Evolutionary conservation across 2,888 invertebrate genomes (phyloP), one percentile per base, ranked within the genome.

Genomic region (Euspilapteryx auroguttella): DNA sequence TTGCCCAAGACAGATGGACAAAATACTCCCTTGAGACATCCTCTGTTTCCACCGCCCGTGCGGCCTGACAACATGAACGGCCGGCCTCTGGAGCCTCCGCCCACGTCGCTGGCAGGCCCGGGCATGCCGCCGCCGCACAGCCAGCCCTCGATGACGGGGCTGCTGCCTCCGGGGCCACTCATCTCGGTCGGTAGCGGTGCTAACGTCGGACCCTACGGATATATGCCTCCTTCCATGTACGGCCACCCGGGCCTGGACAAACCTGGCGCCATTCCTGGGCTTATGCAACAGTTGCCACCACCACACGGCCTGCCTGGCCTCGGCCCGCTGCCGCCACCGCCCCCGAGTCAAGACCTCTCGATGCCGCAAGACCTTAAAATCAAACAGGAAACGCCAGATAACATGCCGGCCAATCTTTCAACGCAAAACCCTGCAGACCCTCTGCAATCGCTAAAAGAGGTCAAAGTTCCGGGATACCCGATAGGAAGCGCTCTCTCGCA

Each of bases 381-480:
- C 15, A 77, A 78, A 40, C 66, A 75, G 63, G 62, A 82, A 71
- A 47, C 80, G 43, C 71, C 79, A 35, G 77, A 77, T 36, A 65
- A 53, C 37, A 55, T 73, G 44, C 66, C 80, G 33, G 69, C 73
- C 27, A 75, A 75, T 44, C 45, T 75, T 23, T 75, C 78, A 23
- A 75, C 80, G 25, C 79, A 78, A 34, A 59, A 65, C 32, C 65
- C 71, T 29, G 57, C 80, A 14, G 87, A 89, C 68, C 89, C 89
- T 3, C 51, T 89, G 36, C 88, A 89, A 47, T 87, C 87, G 38
- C 62, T 89, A 6, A 86, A 87, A 49, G 88, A 88, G 54, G 87
- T 89, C 1, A 88, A 88, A 75, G 87, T 88, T 6, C 86, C 86
- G 21, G 86, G 86, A 20, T 85, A 82, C 47, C 80, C 83, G 32